Conservation (phyloP, 2,797 vertebrate genomes). For the Ataeniobius toweri region DNA sequence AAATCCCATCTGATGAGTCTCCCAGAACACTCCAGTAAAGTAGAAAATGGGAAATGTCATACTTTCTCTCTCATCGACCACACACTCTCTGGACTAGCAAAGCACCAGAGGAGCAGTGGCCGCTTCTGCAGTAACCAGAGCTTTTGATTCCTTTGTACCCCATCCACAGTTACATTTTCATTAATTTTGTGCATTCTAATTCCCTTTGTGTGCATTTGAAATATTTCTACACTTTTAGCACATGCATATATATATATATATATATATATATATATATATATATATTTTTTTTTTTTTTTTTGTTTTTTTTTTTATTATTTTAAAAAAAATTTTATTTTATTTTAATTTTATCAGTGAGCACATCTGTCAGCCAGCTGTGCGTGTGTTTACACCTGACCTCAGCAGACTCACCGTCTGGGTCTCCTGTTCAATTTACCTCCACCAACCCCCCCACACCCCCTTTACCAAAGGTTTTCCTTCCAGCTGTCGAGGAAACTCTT, state of each 20-base stretch:
- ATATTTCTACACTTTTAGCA: slow-evolving; percentile 4
- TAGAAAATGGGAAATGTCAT: slow-evolving; percentile 68
- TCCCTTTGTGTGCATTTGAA: slow-evolving; percentile 6
- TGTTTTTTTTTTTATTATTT: neutral
- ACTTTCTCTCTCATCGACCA: slow-evolving; percentile 67
- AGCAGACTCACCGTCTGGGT: slow-evolving; percentile 69
- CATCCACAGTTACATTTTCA: slow-evolving; percentile 12
- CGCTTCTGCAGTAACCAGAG: slow-evolving; percentile 57
- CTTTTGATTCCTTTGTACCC: slow-evolving; percentile 44
- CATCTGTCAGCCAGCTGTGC: slow-evolving; percentile 82
- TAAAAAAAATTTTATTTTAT: too few species aligned
- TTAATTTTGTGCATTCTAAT: neutral
- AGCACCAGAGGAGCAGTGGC: slow-evolving; percentile 54
- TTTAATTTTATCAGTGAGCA: slow-evolving; percentile 59
- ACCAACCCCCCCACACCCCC: neutral
- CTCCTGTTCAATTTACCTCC: slow-evolving; percentile 44
- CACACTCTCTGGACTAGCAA: slow-evolving; percentile 55
- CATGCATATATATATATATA: neutral
- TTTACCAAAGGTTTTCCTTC: slow-evolving; percentile 51
- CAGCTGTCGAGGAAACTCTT: slow-evolving; percentile 72
- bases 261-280: too few species aligned
- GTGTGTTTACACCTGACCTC: slow-evolving; percentile 78
- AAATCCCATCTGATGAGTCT: slow-evolving; percentile 61
- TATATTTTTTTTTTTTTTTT: neutral
- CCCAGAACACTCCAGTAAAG: slow-evolving; percentile 63